phyloP scores from a whole-genome alignment of 2,113 vertebrate species.

The Electrona antarctica region DNA sequence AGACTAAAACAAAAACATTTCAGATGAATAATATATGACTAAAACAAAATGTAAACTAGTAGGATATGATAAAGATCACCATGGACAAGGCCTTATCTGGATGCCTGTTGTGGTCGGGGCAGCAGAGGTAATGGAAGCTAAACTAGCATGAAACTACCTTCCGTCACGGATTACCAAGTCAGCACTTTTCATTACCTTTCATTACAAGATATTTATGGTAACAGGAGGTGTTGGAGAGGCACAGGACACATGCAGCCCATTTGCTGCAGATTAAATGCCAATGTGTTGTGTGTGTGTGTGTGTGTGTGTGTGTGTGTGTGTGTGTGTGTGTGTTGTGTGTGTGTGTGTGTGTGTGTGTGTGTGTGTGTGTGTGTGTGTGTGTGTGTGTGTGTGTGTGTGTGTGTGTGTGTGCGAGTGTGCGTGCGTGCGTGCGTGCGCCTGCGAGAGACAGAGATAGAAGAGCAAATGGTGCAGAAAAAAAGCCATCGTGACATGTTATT shows the following conservation, averaged over 20 bases:
- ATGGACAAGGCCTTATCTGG: constrained; percentile 28
- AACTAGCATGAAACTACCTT: constrained; percentile 71
- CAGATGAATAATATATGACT: no score
- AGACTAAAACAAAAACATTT: no score
- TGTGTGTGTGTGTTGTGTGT: not conserved
- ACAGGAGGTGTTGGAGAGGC: constrained; percentile 54
- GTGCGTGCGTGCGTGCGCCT: not conserved
- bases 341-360: not conserved
- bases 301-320: not conserved
- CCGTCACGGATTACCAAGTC: constrained; percentile 55
- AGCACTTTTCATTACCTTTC: constrained; percentile 74
- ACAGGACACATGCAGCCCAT: constrained; percentile 61
- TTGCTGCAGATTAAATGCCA: constrained; percentile 48
- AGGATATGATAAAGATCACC: constrained; percentile 22
- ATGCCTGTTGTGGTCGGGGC: constrained; percentile 25
- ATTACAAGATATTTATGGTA: constrained; percentile 75
- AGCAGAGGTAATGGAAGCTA: constrained; percentile 59
- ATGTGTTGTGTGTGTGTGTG: not conserved
- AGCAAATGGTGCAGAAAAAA: constrained; percentile 59
- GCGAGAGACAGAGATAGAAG: constrained; percentile 18
- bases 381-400: not conserved
- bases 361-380: not conserved
- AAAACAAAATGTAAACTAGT: no score
- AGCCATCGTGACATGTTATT: constrained; percentile 57
- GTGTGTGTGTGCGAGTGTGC: not conserved